Percentiles rank a stretch among this genome's conserved stretches.
These are phyloP conservation scores for Antennarius maculatus DNA, from an alignment of 2,797 vertebrate species.

Conservation along the genomic window DNA sequence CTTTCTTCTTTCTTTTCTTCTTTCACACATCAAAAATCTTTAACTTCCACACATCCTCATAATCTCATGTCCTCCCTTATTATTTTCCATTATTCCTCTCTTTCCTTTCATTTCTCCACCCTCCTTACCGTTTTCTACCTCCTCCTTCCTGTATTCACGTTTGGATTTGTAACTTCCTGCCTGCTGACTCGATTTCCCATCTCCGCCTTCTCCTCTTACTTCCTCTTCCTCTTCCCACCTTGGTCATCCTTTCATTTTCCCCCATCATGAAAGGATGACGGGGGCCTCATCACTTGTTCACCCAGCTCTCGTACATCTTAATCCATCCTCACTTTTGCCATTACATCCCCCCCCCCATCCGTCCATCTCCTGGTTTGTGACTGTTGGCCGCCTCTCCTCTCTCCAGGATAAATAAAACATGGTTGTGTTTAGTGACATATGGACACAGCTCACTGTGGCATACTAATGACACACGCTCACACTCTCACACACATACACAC, in stretches of 20 bases:
- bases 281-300: no score
- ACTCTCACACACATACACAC: constrained; percentile 47
- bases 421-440: constrained; percentile 80
- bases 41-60: neutral
- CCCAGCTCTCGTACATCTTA: no score
- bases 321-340: neutral
- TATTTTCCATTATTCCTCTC: no score
- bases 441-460: constrained; percentile 77
- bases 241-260: neutral
- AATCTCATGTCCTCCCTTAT: no score
- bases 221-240: neutral
- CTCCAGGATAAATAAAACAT: constrained; percentile 78
- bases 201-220: no score
- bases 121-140: no score
- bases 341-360: neutral
- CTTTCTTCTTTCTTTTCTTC: neutral
- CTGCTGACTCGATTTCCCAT: neutral
- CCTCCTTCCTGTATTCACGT: neutral
- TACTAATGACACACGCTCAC: constrained; percentile 74
- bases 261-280: no score
- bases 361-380: constrained; percentile 42
- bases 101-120: no score
- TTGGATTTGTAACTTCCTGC: neutral
- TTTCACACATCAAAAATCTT: neutral
- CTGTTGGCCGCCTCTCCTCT: constrained; percentile 43